Conservation (phyloP, 2,797 vertebrate species). For the Acanthiza pusilla region DNA sequence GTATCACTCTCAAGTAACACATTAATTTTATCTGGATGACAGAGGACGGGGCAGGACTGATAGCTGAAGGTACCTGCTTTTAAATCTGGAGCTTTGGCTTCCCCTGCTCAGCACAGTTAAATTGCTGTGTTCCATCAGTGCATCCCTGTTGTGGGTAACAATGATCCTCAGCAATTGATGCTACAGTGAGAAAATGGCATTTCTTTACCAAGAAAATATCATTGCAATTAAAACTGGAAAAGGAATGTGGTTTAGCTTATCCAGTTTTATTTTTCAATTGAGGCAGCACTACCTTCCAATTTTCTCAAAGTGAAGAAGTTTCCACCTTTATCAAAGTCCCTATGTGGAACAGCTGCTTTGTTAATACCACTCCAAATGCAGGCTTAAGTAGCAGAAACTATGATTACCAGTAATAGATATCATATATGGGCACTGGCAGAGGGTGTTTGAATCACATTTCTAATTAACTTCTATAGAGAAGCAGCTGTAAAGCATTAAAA, state of each 20-base stretch:
- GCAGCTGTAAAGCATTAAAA: conserved; percentile 62
- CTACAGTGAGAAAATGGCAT: background rate
- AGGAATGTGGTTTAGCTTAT: background rate
- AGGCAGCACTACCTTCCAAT: background rate
- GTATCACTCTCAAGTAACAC: background rate
- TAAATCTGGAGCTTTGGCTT: background rate
- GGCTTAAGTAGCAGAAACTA: conserved; percentile 10
- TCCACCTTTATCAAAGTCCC: background rate
- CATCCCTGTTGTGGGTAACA: background rate
- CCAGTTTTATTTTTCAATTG: background rate
- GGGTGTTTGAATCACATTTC: conserved; percentile 37
- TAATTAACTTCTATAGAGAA: conserved; percentile 50
- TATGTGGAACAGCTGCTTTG: conserved; percentile 7
- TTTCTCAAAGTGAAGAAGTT: background rate
- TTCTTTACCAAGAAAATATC: background rate
- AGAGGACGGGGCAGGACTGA: background rate
- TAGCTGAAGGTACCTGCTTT: background rate
- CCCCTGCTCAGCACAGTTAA: background rate
- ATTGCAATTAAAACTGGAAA: background rate
- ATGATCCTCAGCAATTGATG: background rate
- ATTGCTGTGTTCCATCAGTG: background rate
- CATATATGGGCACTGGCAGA: background rate
- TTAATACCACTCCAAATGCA: background rate
- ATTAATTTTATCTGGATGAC: background rate
- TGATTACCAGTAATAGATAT: conserved; percentile 44